Percentiles rank a stretch among this genome's conserved stretches.
phyloP scores from a whole-genome alignment of 53 echinoderm and acorn worm species.

The Holothuria leucospilota region DNA sequence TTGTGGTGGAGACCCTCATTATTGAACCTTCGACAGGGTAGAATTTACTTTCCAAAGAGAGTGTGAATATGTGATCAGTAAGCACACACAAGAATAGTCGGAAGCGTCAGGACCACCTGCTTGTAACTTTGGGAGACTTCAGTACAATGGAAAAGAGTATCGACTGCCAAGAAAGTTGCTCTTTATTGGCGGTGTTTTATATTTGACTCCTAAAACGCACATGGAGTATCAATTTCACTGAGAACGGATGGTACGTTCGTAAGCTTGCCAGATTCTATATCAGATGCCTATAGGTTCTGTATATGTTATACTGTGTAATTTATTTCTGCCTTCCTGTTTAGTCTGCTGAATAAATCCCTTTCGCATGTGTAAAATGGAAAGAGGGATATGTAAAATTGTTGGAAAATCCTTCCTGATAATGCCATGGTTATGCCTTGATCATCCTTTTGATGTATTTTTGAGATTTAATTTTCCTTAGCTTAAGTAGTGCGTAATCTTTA shows the following conservation, averaged over 20 bases:
- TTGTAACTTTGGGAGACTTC: background rate
- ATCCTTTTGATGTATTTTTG: too few relatives aligned
- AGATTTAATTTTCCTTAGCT: too few relatives aligned
- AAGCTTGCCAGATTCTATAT: background rate
- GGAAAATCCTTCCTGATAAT: too few relatives aligned
- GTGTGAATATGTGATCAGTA: background rate
- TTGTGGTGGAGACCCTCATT: constrained; percentile 11
- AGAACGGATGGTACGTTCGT: background rate
- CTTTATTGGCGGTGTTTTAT: background rate
- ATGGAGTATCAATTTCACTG: background rate
- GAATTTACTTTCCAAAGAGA: constrained; percentile 26
- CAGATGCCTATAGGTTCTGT: too few relatives aligned
- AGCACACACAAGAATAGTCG: background rate
- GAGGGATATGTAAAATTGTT: too few relatives aligned
- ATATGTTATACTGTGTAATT: too few relatives aligned
- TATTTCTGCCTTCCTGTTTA: too few relatives aligned
- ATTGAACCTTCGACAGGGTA: constrained; percentile 1
- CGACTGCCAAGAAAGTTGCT: background rate
- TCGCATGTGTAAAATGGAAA: too few relatives aligned
- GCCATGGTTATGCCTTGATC: too few relatives aligned
- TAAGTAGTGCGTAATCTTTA: too few relatives aligned
- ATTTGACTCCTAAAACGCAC: background rate
- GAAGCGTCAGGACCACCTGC: background rate
- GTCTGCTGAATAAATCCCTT: too few relatives aligned
- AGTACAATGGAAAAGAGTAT: background rate